Base-by-base conservation (phyloP, 2,888 invertebrate species). In the Cosmia trapezina region DNA sequence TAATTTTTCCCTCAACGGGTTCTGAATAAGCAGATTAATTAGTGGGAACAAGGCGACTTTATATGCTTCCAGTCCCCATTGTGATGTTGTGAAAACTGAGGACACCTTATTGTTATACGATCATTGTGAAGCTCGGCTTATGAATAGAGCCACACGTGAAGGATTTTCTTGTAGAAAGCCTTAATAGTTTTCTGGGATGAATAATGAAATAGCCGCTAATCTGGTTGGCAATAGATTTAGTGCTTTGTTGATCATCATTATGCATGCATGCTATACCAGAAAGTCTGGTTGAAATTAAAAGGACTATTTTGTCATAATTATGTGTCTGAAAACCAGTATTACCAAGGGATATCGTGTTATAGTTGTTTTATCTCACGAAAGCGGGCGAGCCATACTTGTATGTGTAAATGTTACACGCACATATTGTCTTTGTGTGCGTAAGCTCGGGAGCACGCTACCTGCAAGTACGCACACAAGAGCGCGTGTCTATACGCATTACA, bases 1-100 rank as follows among this genome's bases (percentile, higher is more conserved):
- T 81, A 83, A 80, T 83, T 83, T 81, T 81, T 78, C 68, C 68
- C 61, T 78, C 65, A 70, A 68, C 72, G 73, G 73, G 61, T 57
- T 54, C 70, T 84, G 83, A 83, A 82, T 88, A 82, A 86, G 81
- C 89, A 89, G 90, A 92, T 93, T 94, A 93, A 94, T 94, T 93
- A 92, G 91, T 89, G 91, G 83, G 87, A 87, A 91, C 91, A 90
- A 87, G 88, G 88, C 85, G 89, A 89, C 91, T 90, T 90, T 90
- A 88, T 90, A 86, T 80, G 89, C 86, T 81, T 88, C 90, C 88
- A 88, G 89, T 88, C 88, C 86, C 87, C 81, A 91, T 93, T 94
- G 93, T 92, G 89, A 81, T 86, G 92, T 91, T 91, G 90, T 92
- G 88, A 80, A 79, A 80, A 80, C 83, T 81, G 72, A 77, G 80